A percentile compares a stretch with the other conserved stretches of the same genome.
These are phyloP conservation scores for Acanthosepion pharaonis DNA, from an alignment of 2,888 invertebrate species.

Conservation along the genomic window DNA sequence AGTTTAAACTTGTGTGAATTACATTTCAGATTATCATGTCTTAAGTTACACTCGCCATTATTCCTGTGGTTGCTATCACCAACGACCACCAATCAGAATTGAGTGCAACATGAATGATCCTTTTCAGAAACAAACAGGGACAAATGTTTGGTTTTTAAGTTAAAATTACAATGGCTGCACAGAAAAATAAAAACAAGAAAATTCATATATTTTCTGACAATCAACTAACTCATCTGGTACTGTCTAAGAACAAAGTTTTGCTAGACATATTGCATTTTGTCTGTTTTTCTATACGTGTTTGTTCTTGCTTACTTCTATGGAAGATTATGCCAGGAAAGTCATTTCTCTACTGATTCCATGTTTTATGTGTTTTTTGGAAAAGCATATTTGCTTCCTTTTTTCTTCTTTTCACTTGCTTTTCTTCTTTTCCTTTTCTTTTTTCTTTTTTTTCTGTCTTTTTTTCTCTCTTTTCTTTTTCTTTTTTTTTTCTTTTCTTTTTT, in stretches of 20 bases:
- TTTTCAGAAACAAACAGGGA: not conserved
- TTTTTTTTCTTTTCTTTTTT: too few relatives aligned
- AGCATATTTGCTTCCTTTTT: too few relatives aligned
- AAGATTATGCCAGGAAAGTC: too few relatives aligned
- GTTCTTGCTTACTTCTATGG: too few relatives aligned
- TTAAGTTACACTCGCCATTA: not conserved
- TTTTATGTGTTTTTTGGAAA: too few relatives aligned
- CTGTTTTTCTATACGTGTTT: too few relatives aligned
- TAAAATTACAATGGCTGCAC: not conserved
- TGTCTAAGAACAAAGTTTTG: not conserved
- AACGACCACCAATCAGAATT: not conserved
- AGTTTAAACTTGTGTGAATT: constrained; percentile 12
- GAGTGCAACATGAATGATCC: not conserved
- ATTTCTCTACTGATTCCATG: too few relatives aligned
- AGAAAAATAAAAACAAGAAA: not conserved
- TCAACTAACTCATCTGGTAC: not conserved
- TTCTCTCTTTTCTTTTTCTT: rapidly evolving
- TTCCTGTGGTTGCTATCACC: not conserved
- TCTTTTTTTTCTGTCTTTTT: too few relatives aligned
- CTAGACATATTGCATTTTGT: not conserved
- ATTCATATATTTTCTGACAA: not conserved
- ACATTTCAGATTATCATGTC: constrained; percentile 33
- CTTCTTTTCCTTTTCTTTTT: too few relatives aligned
- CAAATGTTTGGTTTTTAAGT: not conserved
- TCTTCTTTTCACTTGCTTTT: too few relatives aligned